A percentile compares a stretch with the other conserved stretches of the same genome.
Evolutionary conservation across 2,797 vertebrate species (phyloP).

Genomic region (Lutjanus campechanus): DNA sequence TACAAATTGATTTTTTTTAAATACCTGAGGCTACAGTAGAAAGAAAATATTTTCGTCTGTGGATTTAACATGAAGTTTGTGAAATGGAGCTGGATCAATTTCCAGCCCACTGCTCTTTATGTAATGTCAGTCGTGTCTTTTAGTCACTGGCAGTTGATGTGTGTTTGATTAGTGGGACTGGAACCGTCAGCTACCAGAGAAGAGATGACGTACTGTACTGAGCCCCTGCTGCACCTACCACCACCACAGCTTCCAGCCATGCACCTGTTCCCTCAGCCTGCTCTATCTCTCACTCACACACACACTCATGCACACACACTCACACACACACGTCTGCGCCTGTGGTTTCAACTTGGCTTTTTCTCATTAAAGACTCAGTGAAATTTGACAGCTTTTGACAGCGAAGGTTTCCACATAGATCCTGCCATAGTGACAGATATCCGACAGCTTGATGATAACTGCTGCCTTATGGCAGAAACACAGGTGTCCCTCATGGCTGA

Average conservation of each 20-base stretch:
- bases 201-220: slow-evolving; percentile 73
- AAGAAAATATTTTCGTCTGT: neutral
- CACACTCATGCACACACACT: slow-evolving; percentile 27
- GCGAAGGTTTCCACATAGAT: slow-evolving; percentile 78
- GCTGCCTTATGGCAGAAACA: slow-evolving; percentile 72
- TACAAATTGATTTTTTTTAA: slow-evolving; percentile 30
- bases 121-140: slow-evolving; percentile 63
- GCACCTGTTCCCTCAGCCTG: slow-evolving; percentile 83
- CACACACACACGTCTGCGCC: slow-evolving; percentile 39
- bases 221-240: slow-evolving; percentile 76
- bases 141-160: slow-evolving; percentile 68
- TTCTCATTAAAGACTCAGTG: slow-evolving; percentile 83
- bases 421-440: slow-evolving; percentile 76
- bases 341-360: slow-evolving; percentile 80
- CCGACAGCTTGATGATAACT: slow-evolving; percentile 79
- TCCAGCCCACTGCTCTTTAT: slow-evolving; percentile 64
- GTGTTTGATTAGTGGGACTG: slow-evolving; percentile 78
- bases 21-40: slow-evolving; percentile 24
- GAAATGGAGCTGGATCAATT: slow-evolving; percentile 46
- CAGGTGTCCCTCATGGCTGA: slow-evolving; percentile 76
- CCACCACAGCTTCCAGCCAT: slow-evolving; percentile 83
- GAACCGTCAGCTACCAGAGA: slow-evolving; percentile 77
- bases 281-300: slow-evolving; percentile 48
- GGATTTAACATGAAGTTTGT: slow-evolving; percentile 38
- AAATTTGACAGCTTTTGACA: slow-evolving; percentile 82